Evolutionary conservation across 2,888 invertebrate species (phyloP).

Genomic region (Augochlorella aurata): DNA sequence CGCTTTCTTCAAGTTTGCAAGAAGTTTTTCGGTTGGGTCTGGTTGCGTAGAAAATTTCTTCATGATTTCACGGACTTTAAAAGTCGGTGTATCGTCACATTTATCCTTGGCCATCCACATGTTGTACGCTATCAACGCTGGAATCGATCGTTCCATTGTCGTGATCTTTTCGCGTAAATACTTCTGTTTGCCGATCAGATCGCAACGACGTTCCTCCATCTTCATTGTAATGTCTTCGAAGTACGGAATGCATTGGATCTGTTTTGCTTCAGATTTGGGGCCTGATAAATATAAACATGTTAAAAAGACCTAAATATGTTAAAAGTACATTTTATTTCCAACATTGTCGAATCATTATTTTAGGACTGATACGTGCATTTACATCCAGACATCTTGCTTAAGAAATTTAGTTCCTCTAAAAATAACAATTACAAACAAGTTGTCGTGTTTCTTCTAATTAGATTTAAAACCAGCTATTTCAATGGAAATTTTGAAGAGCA

Average conservation of each 20-base stretch:
- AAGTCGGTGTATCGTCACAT: constrained; percentile 59
- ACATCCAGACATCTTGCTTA: constrained; percentile 37
- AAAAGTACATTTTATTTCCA: neutral
- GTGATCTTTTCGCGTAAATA: constrained; percentile 71
- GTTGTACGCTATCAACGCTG: constrained; percentile 75
- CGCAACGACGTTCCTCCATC: constrained; percentile 70
- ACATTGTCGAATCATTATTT: constrained; percentile 2
- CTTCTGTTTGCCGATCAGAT: constrained; percentile 70
- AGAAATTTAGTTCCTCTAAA: too few species aligned
- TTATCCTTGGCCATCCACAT: constrained; percentile 62
- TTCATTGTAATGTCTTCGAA: constrained; percentile 64
- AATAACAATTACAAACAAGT: neutral
- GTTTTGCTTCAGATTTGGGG: constrained; percentile 56
- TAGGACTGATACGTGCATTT: constrained; percentile 29
- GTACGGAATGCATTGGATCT: constrained; percentile 39
- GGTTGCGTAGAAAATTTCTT: constrained; percentile 64
- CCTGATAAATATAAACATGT: constrained; percentile 33
- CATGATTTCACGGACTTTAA: constrained; percentile 74
- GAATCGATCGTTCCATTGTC: constrained; percentile 77
- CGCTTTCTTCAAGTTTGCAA: constrained; percentile 61
- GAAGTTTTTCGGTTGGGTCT: constrained; percentile 73
- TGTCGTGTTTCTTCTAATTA: neutral
- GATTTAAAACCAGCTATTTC: neutral
- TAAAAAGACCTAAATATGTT: too few species aligned
- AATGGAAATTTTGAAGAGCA: constrained; percentile 31